Conservation (phyloP, 1,140 invertebrate genomes). For the Hypsibius dujardini region DNA sequence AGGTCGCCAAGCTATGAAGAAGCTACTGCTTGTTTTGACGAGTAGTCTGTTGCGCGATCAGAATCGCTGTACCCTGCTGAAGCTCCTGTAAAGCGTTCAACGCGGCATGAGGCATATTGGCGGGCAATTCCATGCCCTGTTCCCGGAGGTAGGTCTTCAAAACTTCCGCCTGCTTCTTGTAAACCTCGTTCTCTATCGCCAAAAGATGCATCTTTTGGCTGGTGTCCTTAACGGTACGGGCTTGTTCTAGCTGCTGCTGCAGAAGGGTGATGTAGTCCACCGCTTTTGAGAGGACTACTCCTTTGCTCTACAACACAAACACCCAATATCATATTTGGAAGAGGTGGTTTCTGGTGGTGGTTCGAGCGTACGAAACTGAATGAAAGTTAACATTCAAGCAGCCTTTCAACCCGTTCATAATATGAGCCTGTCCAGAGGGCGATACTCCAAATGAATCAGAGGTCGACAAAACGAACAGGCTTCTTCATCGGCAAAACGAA, state of each 20-base stretch:
- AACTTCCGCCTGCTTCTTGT: constrained; percentile 15
- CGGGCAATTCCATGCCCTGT: constrained; percentile 4
- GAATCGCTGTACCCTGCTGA: constrained; percentile 13
- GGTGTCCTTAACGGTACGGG: neutral
- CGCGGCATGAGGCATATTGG: constrained; percentile 4
- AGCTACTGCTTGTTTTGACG: neutral
- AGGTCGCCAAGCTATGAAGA: neutral
- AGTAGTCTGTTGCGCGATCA: constrained; percentile 7
- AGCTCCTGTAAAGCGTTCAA: neutral
- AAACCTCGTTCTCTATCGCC: constrained; percentile 15
- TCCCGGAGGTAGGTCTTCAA: constrained; percentile 13
- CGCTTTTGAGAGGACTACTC: neutral
- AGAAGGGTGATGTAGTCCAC: constrained; percentile 7
- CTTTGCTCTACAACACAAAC: neutral
- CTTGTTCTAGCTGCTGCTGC: neutral
- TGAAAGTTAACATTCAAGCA: neutral
- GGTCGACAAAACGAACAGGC: too few relatives aligned
- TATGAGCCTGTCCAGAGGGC: too few relatives aligned
- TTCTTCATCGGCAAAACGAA: too few relatives aligned
- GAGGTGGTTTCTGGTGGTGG: neutral
- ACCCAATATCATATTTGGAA: neutral
- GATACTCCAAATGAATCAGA: too few relatives aligned
- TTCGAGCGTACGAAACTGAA: constrained; percentile 6
- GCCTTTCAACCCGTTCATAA: neutral
- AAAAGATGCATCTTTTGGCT: constrained; percentile 2